Conservation (phyloP, 1,140 invertebrate genomes). For the Dreissena polymorpha region DNA sequence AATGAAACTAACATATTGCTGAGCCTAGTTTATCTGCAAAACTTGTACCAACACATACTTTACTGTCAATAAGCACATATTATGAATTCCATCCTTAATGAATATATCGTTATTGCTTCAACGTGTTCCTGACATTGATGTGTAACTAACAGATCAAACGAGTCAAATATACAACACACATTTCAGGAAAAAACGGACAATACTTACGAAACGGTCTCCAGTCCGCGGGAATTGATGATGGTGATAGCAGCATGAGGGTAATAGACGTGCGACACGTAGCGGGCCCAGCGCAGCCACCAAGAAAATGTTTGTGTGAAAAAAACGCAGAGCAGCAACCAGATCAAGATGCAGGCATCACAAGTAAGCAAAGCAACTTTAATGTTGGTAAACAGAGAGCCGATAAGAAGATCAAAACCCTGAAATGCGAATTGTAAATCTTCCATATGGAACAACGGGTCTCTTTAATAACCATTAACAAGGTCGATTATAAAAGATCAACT, state of each 20-base stretch:
- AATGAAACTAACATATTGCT: too few species aligned
- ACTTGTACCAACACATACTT: too few species aligned
- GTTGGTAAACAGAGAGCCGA: background rate
- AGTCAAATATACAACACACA: too few species aligned
- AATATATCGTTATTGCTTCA: background rate
- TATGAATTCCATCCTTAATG: too few species aligned
- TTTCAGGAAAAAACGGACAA: background rate
- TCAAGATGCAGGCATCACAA: constrained; percentile 4
- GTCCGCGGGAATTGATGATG: background rate
- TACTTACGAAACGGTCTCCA: constrained; percentile 36
- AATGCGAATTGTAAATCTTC: background rate
- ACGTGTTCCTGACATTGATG: too few species aligned
- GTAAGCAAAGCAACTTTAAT: background rate
- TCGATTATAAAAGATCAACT: background rate
- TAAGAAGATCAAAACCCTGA: constrained; percentile 9
- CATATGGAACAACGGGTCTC: background rate
- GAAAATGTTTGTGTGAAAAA: constrained; percentile 32
- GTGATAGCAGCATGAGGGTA: constrained; percentile 26
- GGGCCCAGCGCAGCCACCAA: constrained; percentile 19
- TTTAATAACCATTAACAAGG: background rate
- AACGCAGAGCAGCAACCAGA: constrained; percentile 7
- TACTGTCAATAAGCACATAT: too few species aligned
- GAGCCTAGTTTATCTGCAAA: too few species aligned
- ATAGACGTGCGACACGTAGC: constrained; percentile 16
- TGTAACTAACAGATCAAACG: too few species aligned